Conservation (phyloP, 2,113 vertebrate species). For the Phylloscopus trochiloides region DNA sequence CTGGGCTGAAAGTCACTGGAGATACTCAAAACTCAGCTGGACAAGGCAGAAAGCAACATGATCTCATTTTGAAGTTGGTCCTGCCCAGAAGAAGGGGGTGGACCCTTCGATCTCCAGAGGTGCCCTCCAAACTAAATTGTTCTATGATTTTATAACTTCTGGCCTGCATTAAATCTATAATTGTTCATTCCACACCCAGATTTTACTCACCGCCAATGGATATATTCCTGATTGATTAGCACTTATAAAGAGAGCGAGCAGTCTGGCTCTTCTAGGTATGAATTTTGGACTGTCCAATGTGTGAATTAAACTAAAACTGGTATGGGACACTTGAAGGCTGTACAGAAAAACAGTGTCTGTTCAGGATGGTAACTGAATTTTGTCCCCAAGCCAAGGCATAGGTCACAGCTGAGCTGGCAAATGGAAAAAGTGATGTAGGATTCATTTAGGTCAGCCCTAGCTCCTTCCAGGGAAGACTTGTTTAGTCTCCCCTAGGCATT, state of each 20-base stretch:
- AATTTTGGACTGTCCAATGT: background rate
- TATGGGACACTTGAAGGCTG: background rate
- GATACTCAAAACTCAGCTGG: background rate
- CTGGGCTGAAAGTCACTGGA: background rate
- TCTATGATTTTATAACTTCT: background rate
- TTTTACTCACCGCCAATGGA: background rate
- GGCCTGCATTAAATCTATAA: background rate
- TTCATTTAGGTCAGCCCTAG: background rate
- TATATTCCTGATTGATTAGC: background rate
- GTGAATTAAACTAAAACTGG: background rate
- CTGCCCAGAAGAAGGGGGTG: background rate
- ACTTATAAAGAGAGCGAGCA: background rate
- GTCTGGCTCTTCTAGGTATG: background rate
- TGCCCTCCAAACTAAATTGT: background rate
- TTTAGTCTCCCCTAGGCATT: background rate
- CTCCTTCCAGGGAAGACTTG: background rate
- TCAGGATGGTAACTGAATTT: background rate
- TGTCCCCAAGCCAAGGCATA: background rate
- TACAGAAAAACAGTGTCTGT: background rate
- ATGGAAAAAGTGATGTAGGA: background rate
- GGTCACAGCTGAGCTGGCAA: background rate
- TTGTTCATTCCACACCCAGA: background rate
- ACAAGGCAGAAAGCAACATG: background rate
- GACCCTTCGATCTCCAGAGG: background rate
- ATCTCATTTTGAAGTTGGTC: background rate